A percentile compares a stretch with the other conserved stretches of the same genome.
Conservation (phyloP, 2,888 invertebrate species). For the Clistopyga incitator region DNA sequence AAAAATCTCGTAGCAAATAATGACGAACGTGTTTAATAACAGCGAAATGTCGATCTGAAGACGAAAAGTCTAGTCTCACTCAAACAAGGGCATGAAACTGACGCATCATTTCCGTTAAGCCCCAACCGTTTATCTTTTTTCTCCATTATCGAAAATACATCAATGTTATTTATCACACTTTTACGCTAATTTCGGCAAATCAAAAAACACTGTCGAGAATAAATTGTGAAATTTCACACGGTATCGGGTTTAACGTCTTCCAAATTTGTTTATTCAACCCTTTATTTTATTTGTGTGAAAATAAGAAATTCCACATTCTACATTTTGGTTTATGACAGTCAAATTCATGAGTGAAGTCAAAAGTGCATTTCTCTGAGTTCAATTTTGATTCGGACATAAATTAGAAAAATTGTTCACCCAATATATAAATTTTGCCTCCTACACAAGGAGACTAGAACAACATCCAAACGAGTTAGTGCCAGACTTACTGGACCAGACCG, state of each 20-base stretch:
- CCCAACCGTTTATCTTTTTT: conserved; percentile 33
- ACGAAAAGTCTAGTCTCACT: background rate
- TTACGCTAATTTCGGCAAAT: background rate
- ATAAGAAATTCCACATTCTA: too few species aligned
- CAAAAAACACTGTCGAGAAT: background rate
- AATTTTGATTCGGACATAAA: too few species aligned
- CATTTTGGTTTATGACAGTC: too few species aligned
- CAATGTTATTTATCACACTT: conserved; percentile 24
- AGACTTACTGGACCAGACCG: too few species aligned
- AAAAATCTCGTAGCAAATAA: conserved; percentile 5
- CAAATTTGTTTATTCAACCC: background rate
- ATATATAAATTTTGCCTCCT: too few species aligned
- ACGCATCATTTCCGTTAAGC: conserved; percentile 40
- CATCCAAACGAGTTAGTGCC: too few species aligned
- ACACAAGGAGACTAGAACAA: too few species aligned
- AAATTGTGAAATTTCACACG: background rate
- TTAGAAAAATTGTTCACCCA: too few species aligned
- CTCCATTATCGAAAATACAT: conserved; percentile 1
- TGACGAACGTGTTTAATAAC: conserved; percentile 27
- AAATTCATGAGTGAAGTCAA: too few species aligned
- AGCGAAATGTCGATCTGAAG: conserved; percentile 3
- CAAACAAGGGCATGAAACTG: background rate
- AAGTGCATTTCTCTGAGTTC: too few species aligned
- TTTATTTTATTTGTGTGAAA: background rate
- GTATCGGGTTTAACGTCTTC: background rate